phyloP scores from a whole-genome alignment of 2,797 vertebrate species.

The Salmo trutta region DNA sequence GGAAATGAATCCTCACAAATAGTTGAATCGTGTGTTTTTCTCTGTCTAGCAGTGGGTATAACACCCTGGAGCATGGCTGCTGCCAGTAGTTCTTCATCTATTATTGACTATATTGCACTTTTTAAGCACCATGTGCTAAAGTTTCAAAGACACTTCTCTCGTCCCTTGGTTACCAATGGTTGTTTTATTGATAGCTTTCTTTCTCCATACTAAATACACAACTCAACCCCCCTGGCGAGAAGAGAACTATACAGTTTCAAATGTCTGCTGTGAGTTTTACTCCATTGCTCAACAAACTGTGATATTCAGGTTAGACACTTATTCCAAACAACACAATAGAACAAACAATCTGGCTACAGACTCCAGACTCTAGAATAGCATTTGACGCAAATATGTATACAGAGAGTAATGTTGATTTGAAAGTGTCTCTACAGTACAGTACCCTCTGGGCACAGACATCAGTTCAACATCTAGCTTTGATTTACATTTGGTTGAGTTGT shows the following conservation, averaged over 20 bases:
- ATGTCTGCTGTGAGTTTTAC: slow-evolving; percentile 50
- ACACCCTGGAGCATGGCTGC: slow-evolving; percentile 20
- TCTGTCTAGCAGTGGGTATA: slow-evolving; percentile 5
- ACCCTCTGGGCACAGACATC: too few species aligned
- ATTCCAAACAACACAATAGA: slow-evolving; percentile 9
- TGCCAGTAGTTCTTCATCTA: slow-evolving; percentile 33
- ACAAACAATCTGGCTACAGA: slow-evolving; percentile 14
- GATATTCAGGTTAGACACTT: background rate
- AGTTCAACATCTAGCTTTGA: too few species aligned
- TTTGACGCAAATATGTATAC: background rate
- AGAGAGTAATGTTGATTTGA: background rate
- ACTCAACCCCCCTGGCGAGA: slow-evolving; percentile 45
- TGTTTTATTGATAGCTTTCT: slow-evolving; percentile 52
- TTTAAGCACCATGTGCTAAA: slow-evolving; percentile 31
- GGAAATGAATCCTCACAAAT: slow-evolving; percentile 9
- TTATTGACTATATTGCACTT: slow-evolving; percentile 39
- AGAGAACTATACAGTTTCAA: slow-evolving; percentile 44
- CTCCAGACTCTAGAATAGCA: background rate
- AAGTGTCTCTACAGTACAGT: background rate
- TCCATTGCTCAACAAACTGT: slow-evolving; percentile 48
- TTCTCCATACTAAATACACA: slow-evolving; percentile 55
- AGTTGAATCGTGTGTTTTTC: background rate
- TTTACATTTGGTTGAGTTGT: too few species aligned
- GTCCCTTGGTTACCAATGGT: slow-evolving; percentile 16
- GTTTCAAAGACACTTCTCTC: slow-evolving; percentile 19